Evolutionary conservation across 2,888 invertebrate species (phyloP).

Genomic region (Resseliella maxima): DNA sequence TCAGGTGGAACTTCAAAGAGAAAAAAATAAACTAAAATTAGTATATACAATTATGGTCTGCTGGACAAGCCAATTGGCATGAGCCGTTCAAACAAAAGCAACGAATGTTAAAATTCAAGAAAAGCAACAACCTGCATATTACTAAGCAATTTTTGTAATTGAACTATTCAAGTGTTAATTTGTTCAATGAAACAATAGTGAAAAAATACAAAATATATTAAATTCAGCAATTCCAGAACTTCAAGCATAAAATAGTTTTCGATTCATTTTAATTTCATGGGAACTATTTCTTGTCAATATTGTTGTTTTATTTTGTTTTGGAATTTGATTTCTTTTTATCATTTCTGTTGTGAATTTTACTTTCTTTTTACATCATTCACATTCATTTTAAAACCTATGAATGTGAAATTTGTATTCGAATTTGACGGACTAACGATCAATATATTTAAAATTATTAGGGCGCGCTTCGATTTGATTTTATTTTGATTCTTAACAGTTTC

Average conservation of each 20-base stretch:
- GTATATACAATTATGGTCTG: not conserved
- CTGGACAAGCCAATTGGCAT: not conserved
- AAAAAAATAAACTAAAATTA: not conserved
- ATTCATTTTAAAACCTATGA: not conserved
- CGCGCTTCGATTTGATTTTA: slow-evolving; percentile 9
- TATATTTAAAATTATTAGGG: not conserved
- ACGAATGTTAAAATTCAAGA: not conserved
- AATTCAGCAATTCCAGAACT: no score
- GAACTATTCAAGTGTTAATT: not conserved
- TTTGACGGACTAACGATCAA: not conserved
- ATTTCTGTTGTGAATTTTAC: not conserved
- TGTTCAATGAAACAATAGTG: not conserved
- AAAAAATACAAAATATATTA: not conserved
- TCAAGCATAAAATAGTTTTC: no score
- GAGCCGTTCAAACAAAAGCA: not conserved
- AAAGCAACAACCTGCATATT: not conserved
- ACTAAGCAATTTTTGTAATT: slow-evolving; percentile 10
- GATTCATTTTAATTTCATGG: not conserved
- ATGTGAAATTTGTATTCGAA: not conserved
- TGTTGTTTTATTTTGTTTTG: not conserved
- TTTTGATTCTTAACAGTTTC: not conserved
- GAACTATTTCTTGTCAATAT: not conserved
- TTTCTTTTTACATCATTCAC: not conserved
- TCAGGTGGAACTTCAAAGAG: not conserved
- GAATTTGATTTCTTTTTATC: not conserved